Evolutionary conservation across 2,113 vertebrate species (phyloP).

Genomic region (Boulengeromyrus knoepffleri): DNA sequence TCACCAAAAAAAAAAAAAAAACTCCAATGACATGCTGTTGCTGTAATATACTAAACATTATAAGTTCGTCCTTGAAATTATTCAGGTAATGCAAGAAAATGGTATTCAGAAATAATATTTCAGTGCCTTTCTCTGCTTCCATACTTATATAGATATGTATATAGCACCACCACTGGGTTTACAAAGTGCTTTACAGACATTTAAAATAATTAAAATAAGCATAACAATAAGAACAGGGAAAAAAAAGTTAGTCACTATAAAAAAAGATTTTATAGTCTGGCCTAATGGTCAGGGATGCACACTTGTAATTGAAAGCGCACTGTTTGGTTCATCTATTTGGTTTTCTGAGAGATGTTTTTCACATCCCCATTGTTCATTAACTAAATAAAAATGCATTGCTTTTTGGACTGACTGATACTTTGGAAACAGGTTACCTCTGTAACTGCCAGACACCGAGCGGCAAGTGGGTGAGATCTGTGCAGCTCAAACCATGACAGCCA

Average conservation of each 20-base stretch:
- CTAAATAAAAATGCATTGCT: background rate
- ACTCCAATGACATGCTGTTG: background rate
- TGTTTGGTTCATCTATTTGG: background rate
- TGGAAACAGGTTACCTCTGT: background rate
- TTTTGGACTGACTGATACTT: background rate
- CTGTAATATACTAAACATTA: background rate
- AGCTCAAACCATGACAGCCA: too few species aligned
- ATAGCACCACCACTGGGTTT: background rate
- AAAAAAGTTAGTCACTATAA: too few species aligned
- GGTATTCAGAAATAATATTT: background rate
- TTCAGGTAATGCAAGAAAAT: background rate
- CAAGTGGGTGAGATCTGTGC: too few species aligned
- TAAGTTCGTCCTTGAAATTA: background rate
- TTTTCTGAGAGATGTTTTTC: background rate
- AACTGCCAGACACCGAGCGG: too few species aligned
- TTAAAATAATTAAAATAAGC: background rate
- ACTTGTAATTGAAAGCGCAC: too few species aligned
- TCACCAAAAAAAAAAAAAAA: too few species aligned
- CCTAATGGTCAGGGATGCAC: too few species aligned
- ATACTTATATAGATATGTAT: background rate
- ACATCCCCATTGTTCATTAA: background rate
- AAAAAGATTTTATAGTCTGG: background rate
- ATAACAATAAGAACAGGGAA: background rate
- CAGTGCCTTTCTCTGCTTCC: background rate
- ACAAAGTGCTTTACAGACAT: background rate